Conservation (phyloP, 2,797 vertebrate genomes). For the Sorex maritimensis region DNA sequence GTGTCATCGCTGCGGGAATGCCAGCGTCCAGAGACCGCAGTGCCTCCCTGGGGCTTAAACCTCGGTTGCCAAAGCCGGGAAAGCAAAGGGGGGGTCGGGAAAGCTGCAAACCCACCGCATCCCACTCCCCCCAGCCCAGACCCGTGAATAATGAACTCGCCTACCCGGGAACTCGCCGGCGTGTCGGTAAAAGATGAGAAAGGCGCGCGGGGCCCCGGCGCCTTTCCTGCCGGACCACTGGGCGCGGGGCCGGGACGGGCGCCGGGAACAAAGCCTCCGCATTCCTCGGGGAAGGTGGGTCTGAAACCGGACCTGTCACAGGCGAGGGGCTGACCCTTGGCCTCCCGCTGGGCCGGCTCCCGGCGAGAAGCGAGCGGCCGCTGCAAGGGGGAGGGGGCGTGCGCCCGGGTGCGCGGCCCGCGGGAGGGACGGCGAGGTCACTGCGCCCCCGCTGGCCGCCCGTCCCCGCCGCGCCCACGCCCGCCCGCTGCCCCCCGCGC, state of each 20-base stretch:
- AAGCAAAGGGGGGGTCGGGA: background rate
- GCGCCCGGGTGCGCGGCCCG: background rate
- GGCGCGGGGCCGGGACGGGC: slow-evolving; percentile 78
- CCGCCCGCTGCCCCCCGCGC: slow-evolving; percentile 15
- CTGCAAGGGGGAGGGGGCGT: background rate
- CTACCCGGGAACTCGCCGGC: slow-evolving; percentile 63
- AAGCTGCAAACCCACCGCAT: slow-evolving; percentile 44
- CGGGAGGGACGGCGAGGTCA: background rate
- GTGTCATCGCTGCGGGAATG: background rate
- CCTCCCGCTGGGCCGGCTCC: slow-evolving; percentile 34
- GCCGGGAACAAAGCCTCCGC: slow-evolving; percentile 87
- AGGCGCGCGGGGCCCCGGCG: slow-evolving; percentile 78
- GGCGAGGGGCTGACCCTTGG: slow-evolving; percentile 65
- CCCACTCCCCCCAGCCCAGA: slow-evolving; percentile 67
- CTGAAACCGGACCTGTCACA: slow-evolving; percentile 87
- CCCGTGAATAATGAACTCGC: slow-evolving; percentile 87
- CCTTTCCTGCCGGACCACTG: slow-evolving; percentile 68
- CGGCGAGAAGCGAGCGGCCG: background rate
- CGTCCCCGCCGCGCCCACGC: background rate
- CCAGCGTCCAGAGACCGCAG: slow-evolving; percentile 23
- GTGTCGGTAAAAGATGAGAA: slow-evolving; percentile 86
- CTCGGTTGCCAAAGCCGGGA: slow-evolving; percentile 18
- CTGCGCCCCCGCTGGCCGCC: background rate
- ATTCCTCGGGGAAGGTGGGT: slow-evolving; percentile 90
- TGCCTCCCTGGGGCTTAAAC: slow-evolving; percentile 60